Evolutionary conservation across 2,113 vertebrate species (phyloP), one percentile per base, ranked within the genome.

Genomic region (Neodontobutis hainanensis): DNA sequence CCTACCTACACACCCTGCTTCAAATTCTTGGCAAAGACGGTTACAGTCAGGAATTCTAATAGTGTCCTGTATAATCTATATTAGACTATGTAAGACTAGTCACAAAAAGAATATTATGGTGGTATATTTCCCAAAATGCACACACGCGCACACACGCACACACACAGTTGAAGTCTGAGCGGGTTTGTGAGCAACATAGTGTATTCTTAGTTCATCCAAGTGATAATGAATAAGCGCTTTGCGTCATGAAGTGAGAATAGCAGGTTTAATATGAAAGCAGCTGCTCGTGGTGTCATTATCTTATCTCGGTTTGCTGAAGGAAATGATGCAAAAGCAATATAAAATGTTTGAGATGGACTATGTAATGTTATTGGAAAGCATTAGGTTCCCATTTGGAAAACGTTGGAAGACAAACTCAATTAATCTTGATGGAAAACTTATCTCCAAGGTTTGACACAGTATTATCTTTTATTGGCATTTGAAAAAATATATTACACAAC

Each of bases 361-460:
- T 63, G 32, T 51, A 51, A 68, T 58, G 42, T 65, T 34, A 75
- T 76, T 40, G 51, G 15, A 5, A 44, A 46, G 36, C 14, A 61
- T 50, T 9, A 35, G 19, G 45, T 48, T 12, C 58, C 49, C 70
- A 82, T 50, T 42, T 80, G 57, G 52, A 65, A 63, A 44, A 9
- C 40, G 47, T 57, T 5, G 65, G 12, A 8, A 36, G n/a, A 49
- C 32, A 59, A 67, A 43, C 5, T 15, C 32, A 64, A 52, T 61
- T 71, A 47, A 42, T 36, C 48, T 34, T 19, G 15, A 45, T 65
- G 63, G 43, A 43, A 64, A 62, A 60, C 14, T 7, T n/a, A 27
- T 27, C 3, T 3, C 19, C 19, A 27, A 27, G 19, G 19, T 27
- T 3, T 27, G 19, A 2, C 19, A 27, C 19, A 27, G 19, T 27